Base-by-base conservation (phyloP, 1,140 invertebrate genomes). In the Ceratosolen solmsi region DNA sequence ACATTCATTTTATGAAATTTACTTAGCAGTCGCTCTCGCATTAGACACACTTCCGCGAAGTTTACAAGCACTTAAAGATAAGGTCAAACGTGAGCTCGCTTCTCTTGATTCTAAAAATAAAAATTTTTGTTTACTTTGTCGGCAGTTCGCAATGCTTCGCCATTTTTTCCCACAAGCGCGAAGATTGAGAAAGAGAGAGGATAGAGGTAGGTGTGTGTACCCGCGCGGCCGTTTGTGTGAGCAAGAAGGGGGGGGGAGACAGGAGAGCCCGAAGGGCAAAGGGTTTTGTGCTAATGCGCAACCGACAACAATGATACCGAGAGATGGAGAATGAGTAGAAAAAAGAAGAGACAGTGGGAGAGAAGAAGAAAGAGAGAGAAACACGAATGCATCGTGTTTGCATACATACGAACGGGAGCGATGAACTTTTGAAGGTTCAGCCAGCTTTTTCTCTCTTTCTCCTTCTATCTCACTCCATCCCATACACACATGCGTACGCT, bases 401-500 rank as follows among this genome's bases (percentile, higher is more conserved):
- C 79, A 75, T 74, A 56, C 72, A 68, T 74, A 87, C 86, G 86
- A 85, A 85, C 88, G 89, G 86, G 89, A 88, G 89, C 90, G 88
- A 88, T 91, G 89, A 90, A 90, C 90, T 88, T 89, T 82, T 71
- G 73, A 82, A 81, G 80, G 80, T 82, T 76, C 65, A 76, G 17
- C 87, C 86, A 87, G 87, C 85, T 87, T 38, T 25, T 58, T 65
- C 54, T 72, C 36, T 74, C 68, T 49, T 36, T 76, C 22, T 54
- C 33, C 41, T 27, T 54, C 79, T 68, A 36, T 68, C 60, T 77
- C 72, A 46, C 56, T 81, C 27, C 51, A 27, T 60, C 85, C 86
- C 46, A 7, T 68, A 30, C 63, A 36, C 27, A 41, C 73, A 7
- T 68, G 38, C 63, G 49, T 17, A 41, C 73, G n/a, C 41, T 81